Evolutionary conservation across 2,797 vertebrate species (phyloP), one percentile per base, ranked within the genome.

Genomic region (Mormyrops boulengeri): DNA sequence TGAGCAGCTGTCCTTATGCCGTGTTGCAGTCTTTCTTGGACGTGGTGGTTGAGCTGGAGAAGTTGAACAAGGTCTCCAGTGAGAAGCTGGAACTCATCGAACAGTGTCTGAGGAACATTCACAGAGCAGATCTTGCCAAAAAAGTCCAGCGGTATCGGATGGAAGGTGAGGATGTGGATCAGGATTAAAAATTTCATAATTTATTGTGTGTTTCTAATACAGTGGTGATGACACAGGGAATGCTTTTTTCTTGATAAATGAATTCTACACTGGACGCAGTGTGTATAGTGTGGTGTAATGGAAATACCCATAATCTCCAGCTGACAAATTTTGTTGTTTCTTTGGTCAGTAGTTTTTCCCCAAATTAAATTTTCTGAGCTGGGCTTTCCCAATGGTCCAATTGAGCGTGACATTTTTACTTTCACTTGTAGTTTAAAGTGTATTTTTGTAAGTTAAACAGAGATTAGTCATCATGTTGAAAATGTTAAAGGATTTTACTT

Each of bases 41-140:
- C 88, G 89, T 99, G 82, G 92, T 97, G 41, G 93, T 95, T 91
- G 97, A 98, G 89, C 92, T 99, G 60, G 98, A 99, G 94, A 99
- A 97, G 90, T 89, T 94, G 89, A 96, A 96, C 87, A 92, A 95
- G 92, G 92, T 98, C 92, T 96, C 97, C 84, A 93, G 96, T 12
- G 94, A 97, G 92, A 95, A 95, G 0, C 90, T 98, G 73, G 95
- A 97, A 87, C 30, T 97, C 30, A 90, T 99, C 60, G 96, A 98
- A 92, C 82, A 95, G 11, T 97, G 95, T 90, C 95, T 99, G 49
- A 93, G 0, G 88, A 93, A 90, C 86, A 97, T 98, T 86, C 95
- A 94, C 91, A 95, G 98, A 91, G 89, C 95, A 1, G 98, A 99
- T 91, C 93, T 99, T 3, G 96, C 95, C 85, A 98, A 93, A 91